Evolutionary conservation across 2,888 invertebrate genomes (phyloP).

Genomic region (Hirtodrosophila cameraria): DNA sequence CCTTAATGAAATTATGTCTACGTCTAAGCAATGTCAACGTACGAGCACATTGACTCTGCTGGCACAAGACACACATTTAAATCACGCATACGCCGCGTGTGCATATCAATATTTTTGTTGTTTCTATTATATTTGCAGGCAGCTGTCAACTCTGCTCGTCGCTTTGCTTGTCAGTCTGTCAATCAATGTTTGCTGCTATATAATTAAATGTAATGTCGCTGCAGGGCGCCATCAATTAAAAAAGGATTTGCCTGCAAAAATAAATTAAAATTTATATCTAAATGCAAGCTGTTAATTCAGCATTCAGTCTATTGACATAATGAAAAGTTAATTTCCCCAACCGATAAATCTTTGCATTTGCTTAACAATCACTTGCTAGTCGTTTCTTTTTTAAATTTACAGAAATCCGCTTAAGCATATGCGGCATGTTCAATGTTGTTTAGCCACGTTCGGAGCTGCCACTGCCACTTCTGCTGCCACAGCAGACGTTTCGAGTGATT

Average conservation of each 20-base stretch:
- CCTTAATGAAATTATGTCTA: constrained; percentile 50
- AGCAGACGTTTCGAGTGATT: constrained; percentile 60
- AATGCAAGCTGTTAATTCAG: constrained; percentile 1
- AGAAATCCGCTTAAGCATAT: constrained; percentile 43
- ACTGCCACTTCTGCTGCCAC: constrained; percentile 47
- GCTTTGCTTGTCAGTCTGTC: constrained; percentile 29
- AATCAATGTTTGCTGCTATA: constrained; percentile 40
- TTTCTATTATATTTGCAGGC: constrained; percentile 21
- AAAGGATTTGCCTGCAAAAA: constrained; percentile 12
- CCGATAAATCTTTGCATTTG: constrained; percentile 47
- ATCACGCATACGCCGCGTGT: constrained; percentile 72
- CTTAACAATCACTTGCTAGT: constrained; percentile 32
- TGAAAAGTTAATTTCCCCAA: constrained; percentile 33
- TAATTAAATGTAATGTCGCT: constrained; percentile 58
- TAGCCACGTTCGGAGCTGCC: constrained; percentile 49
- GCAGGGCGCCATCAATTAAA: constrained; percentile 64
- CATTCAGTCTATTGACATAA: background rate
- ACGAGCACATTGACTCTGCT: constrained; percentile 35
- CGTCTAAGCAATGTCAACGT: constrained; percentile 47
- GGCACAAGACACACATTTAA: constrained; percentile 39
- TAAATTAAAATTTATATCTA: constrained; percentile 31
- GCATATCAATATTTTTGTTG: constrained; percentile 40
- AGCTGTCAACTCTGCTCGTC: constrained; percentile 54
- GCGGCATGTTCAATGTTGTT: constrained; percentile 43
- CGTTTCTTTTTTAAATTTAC: constrained; percentile 27